phyloP scores from a whole-genome alignment of 2,113 vertebrate genomes.

The Xyrauchen texanus region DNA sequence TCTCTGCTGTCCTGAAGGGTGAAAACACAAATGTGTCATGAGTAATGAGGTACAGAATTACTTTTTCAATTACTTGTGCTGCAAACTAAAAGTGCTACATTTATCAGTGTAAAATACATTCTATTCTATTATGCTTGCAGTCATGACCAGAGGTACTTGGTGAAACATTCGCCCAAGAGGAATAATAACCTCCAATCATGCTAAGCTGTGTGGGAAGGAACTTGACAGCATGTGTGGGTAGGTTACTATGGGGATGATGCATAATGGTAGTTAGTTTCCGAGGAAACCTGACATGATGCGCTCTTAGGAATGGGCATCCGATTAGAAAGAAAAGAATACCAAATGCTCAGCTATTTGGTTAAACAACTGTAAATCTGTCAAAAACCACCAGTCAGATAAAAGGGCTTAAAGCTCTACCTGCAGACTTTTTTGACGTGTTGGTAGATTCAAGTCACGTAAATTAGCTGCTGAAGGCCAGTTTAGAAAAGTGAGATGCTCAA shows the following conservation, averaged over 20 bases:
- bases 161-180: constrained; percentile 33
- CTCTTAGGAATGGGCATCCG: constrained; percentile 45
- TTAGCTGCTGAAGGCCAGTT: no score
- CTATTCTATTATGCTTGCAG: neutral
- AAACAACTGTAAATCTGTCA: neutral
- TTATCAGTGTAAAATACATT: no score
- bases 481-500: no score
- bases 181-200: constrained; percentile 15
- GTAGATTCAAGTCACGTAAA: no score
- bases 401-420: no score
- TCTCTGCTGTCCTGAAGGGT: constrained; percentile 83
- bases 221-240: constrained; percentile 49
- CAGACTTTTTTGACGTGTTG: no score
- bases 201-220: constrained; percentile 37
- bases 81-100: no score
- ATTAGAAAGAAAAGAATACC: constrained; percentile 33
- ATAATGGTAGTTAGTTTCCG: constrained; percentile 66
- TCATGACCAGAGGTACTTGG: constrained; percentile 6
- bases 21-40: neutral
- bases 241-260: constrained; percentile 62
- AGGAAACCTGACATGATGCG: constrained; percentile 63
- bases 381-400: neutral
- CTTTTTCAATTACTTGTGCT: neutral
- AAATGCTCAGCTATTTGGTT: neutral
- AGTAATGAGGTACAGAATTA: neutral